Percentiles rank a stretch among this genome's conserved stretches.
Conservation (phyloP, 2,113 vertebrate species). For the Hirundichthys speculiger region DNA sequence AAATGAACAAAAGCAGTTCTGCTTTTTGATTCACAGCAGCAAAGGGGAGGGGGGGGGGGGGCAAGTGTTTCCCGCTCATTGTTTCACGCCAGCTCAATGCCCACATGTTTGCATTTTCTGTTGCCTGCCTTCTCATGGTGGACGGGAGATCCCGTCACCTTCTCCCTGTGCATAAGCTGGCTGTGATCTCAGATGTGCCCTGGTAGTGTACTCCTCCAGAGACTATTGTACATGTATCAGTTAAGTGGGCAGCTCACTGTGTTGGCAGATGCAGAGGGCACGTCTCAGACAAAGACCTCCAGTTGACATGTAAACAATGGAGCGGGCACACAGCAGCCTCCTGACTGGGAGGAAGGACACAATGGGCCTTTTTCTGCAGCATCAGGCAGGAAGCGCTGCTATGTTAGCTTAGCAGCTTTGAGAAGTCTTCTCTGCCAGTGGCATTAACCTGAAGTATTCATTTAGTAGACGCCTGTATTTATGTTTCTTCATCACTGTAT, state of each 20-base stretch:
- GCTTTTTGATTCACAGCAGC: too few species aligned
- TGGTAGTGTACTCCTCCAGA: conserved; percentile 6
- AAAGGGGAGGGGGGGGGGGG: too few species aligned
- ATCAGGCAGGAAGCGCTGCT: conserved; percentile 4
- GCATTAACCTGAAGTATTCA: too few species aligned
- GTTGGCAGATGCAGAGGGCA: conserved; percentile 25
- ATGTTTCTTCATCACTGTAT: too few species aligned
- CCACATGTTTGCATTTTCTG: too few species aligned
- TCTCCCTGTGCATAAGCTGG: not conserved
- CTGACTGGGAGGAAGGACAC: conserved; percentile 46
- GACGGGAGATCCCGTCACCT: not conserved
- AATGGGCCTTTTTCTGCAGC: conserved; percentile 55
- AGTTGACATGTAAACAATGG: conserved; percentile 71
- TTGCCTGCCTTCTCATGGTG: not conserved
- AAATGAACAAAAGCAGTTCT: too few species aligned
- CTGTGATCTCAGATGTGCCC: conserved; percentile 1
- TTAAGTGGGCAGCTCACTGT: conserved; percentile 49
- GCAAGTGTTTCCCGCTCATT: too few species aligned
- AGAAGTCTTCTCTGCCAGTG: too few species aligned
- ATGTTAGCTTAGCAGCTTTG: conserved; percentile 20
- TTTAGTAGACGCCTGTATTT: too few species aligned
- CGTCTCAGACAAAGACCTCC: conserved; percentile 60
- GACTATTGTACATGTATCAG: conserved; percentile 22
- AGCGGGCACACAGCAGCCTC: conserved; percentile 66
- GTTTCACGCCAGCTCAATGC: too few species aligned